Percentiles rank a stretch among this genome's conserved stretches.
Conservation (phyloP, 2,888 invertebrate species). For the Drosophila birchii region DNA sequence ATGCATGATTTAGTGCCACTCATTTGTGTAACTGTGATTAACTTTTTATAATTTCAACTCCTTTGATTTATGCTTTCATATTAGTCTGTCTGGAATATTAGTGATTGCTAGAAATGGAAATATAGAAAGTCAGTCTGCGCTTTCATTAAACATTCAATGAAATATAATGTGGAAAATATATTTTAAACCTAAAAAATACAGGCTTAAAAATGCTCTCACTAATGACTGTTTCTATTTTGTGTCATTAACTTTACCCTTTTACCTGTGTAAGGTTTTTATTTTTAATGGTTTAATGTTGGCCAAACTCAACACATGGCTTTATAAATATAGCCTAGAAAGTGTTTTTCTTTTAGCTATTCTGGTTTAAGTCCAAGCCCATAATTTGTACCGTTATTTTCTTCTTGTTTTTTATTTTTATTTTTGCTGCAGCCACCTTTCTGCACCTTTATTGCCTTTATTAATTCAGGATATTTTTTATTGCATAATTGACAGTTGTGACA, state of each 20-base stretch:
- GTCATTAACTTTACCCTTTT: too few species aligned
- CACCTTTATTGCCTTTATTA: slow-evolving; percentile 14
- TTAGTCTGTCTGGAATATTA: background rate
- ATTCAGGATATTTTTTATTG: slow-evolving; percentile 18
- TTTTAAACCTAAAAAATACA: background rate
- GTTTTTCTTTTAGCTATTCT: slow-evolving; percentile 6
- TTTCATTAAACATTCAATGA: background rate
- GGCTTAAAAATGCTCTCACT: background rate
- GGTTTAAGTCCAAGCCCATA: slow-evolving; percentile 2
- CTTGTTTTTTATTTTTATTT: background rate
- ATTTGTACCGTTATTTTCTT: slow-evolving; percentile 10
- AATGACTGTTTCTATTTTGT: background rate
- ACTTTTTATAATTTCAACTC: background rate
- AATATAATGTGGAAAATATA: too few species aligned
- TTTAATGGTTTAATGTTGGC: background rate
- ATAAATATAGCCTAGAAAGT: slow-evolving; percentile 10
- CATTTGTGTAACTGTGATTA: slow-evolving; percentile 9
- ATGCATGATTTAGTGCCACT: slow-evolving; percentile 5
- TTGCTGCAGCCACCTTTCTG: background rate
- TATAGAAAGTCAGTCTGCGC: background rate
- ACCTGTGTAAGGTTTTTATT: too few species aligned
- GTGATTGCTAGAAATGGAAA: background rate
- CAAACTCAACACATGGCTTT: too few species aligned
- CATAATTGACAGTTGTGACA: slow-evolving; percentile 38
- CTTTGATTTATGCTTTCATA: background rate